Conservation (phyloP, 2,797 vertebrate species). For the Limnodromus scolopaceus region DNA sequence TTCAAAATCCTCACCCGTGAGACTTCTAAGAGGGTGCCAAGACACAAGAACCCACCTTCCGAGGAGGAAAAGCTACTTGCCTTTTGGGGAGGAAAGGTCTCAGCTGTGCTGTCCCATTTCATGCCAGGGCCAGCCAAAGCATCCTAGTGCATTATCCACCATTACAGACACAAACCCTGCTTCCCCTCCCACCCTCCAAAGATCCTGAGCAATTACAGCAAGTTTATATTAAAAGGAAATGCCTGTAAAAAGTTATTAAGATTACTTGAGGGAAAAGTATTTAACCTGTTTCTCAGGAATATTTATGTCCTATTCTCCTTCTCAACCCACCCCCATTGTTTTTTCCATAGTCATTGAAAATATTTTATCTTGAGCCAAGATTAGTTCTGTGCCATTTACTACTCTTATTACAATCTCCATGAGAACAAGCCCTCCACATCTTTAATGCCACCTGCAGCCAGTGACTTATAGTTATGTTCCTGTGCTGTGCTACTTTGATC, state of each 20-base stretch:
- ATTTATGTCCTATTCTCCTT: not conserved
- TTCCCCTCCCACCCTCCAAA: not conserved
- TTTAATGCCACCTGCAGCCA: conserved; percentile 41
- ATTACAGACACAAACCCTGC: fast-evolving
- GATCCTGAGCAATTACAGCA: not conserved
- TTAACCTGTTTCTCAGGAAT: not conserved
- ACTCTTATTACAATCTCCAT: conserved; percentile 1
- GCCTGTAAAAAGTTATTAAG: not conserved
- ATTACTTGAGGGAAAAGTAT: not conserved
- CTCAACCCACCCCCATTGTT: not conserved
- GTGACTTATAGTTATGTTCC: conserved; percentile 33
- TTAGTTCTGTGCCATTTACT: conserved; percentile 30
- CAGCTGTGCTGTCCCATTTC: not conserved
- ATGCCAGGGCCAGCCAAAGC: fast-evolving
- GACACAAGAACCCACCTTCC: not conserved
- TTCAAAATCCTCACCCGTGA: not conserved
- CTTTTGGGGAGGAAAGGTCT: not conserved
- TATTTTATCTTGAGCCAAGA: conserved; percentile 17
- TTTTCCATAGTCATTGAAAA: not conserved
- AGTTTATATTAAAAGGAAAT: not conserved
- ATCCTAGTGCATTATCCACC: not conserved
- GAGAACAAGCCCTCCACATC: conserved; percentile 9
- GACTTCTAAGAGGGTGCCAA: not conserved
- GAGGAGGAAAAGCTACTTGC: not conserved
- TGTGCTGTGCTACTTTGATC: conserved; percentile 14